A percentile compares a stretch with the other conserved stretches of the same genome.
Conservation (phyloP, 2,888 invertebrate genomes). For the Mesopsocus fuscifrons region DNA sequence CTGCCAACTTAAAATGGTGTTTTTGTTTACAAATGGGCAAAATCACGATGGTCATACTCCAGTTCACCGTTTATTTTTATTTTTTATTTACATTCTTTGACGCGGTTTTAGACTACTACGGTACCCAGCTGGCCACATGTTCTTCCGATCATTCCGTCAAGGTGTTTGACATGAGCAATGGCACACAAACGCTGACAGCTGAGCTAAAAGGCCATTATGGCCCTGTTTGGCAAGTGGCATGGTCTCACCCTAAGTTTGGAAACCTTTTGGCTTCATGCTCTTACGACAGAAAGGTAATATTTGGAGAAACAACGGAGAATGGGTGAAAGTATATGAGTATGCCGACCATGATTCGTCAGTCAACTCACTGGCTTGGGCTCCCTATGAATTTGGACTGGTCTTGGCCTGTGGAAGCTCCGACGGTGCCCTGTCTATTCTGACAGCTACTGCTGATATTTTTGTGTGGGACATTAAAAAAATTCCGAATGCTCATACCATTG, state of each 20-base stretch:
- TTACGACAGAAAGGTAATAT: slow-evolving; percentile 97
- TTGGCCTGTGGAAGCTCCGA: slow-evolving; percentile 95
- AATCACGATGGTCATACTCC: too few relatives aligned
- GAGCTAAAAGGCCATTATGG: slow-evolving; percentile 84
- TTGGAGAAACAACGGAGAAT: slow-evolving; percentile 88
- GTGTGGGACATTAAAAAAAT: slow-evolving; percentile 91
- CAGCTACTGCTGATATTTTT: slow-evolving; percentile 51
- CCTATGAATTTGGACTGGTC: slow-evolving; percentile 81
- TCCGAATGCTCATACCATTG: slow-evolving; percentile 89
- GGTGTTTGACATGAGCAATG: slow-evolving; percentile 90
- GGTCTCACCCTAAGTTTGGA: slow-evolving; percentile 97
- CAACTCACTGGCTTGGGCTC: slow-evolving; percentile 94
- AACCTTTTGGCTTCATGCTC: slow-evolving; percentile 93
- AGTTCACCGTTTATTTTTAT: too few relatives aligned
- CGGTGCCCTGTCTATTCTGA: slow-evolving; percentile 79
- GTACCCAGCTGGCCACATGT: slow-evolving; percentile 88
- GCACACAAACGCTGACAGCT: slow-evolving; percentile 73
- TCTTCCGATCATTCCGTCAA: slow-evolving; percentile 94
- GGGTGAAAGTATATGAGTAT: slow-evolving; percentile 87
- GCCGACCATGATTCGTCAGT: slow-evolving; percentile 93
- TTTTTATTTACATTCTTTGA: too few relatives aligned
- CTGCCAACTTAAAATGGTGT: too few relatives aligned
- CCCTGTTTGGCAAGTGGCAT: slow-evolving; percentile 94
- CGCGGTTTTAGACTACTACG: slow-evolving; percentile 96
- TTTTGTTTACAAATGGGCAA: too few relatives aligned